A percentile compares a stretch with the other conserved stretches of the same genome.
phyloP scores from a whole-genome alignment of 2,113 vertebrate genomes.

The Alaudala cheleensis region DNA sequence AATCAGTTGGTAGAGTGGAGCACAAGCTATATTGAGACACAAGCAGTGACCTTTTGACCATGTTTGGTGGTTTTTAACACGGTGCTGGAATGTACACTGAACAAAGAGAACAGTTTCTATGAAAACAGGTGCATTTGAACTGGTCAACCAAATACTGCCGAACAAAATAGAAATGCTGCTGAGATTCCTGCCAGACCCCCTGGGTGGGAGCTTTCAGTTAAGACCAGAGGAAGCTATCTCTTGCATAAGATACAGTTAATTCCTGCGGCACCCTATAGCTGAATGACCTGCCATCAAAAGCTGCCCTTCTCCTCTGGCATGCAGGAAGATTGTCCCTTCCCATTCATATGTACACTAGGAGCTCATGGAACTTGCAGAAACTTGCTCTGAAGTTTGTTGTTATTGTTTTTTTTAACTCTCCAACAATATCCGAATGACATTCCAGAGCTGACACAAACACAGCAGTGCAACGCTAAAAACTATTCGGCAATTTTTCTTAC shows the following conservation, averaged over 20 bases:
- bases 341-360: conserved; percentile 85
- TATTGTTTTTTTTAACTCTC: background rate
- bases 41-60: conserved; percentile 84
- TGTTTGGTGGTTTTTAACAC: conserved; percentile 50
- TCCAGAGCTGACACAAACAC: conserved; percentile 31
- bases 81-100: conserved; percentile 41
- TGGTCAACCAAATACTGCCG: conserved; percentile 73
- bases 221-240: conserved; percentile 65
- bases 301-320: conserved; percentile 77
- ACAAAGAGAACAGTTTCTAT: conserved; percentile 54
- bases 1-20: background rate
- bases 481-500: background rate
- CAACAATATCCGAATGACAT: conserved; percentile 12
- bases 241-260: conserved; percentile 65
- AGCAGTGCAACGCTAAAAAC: background rate
- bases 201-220: conserved; percentile 52
- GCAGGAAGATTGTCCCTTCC: conserved; percentile 76
- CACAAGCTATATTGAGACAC: background rate
- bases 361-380: conserved; percentile 18
- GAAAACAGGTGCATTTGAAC: conserved; percentile 83
- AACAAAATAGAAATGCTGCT: conserved; percentile 72
- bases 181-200: conserved; percentile 57
- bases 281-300: conserved; percentile 77
- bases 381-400: conserved; percentile 46
- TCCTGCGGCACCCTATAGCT: conserved; percentile 70